Evolutionary conservation across 2,888 invertebrate genomes (phyloP).

Genomic region (Archips xylosteana): DNA sequence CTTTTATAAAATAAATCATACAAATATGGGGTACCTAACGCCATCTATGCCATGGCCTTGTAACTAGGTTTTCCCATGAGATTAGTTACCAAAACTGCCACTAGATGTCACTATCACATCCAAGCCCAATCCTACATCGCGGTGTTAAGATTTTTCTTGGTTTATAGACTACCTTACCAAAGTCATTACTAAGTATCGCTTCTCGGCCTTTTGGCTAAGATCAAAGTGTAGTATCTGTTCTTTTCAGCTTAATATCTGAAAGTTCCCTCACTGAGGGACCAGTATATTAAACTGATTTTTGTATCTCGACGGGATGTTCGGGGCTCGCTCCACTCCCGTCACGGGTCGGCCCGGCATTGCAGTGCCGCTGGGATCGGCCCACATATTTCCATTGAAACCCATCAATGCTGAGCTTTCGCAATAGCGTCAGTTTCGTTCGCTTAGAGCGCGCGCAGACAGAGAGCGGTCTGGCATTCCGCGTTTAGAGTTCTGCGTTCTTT

Average conservation of each 20-base stretch:
- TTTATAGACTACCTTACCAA: background rate
- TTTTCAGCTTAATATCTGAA: constrained; percentile 42
- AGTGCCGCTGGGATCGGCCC: constrained; percentile 2
- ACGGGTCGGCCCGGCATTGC: constrained; percentile 6
- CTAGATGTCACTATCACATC: background rate
- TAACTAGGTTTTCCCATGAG: background rate
- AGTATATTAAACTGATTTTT: constrained; percentile 10
- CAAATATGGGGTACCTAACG: background rate
- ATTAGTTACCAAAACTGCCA: background rate
- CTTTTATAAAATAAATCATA: background rate
- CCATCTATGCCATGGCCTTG: background rate
- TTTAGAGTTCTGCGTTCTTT: no score
- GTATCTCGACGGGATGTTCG: background rate
- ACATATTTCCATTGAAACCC: background rate
- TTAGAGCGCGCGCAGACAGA: no score
- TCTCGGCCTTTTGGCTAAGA: constrained; percentile 13
- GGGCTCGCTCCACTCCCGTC: background rate
- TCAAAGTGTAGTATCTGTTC: constrained; percentile 7
- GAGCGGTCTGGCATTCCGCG: no score
- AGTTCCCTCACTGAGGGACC: constrained; percentile 14
- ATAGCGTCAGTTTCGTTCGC: no score
- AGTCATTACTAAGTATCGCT: background rate
- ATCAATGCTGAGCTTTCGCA: no score
- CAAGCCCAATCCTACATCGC: background rate
- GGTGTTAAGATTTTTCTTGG: background rate